Evolutionary conservation across 2,113 vertebrate genomes (phyloP).

Genomic region (Pterophyllum scalare): DNA sequence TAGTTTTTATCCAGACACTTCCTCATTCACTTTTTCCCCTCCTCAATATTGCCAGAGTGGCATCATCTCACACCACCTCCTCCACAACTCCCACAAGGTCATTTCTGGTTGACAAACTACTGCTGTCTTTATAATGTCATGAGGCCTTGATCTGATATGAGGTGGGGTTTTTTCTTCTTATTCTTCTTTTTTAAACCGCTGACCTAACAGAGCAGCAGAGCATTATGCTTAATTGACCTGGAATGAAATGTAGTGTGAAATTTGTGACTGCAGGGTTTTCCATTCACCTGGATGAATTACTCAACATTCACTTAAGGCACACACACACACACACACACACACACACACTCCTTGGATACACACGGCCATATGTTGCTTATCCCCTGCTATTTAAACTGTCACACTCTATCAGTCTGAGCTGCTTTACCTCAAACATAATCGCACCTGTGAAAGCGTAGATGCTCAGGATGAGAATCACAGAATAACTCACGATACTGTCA

Average conservation of each 20-base stretch:
- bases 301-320: constrained; percentile 74
- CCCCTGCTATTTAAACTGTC: constrained; percentile 24
- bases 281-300: constrained; percentile 76
- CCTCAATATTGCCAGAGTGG: constrained; percentile 29
- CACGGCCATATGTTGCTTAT: constrained; percentile 65
- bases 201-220: constrained; percentile 70
- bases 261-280: constrained; percentile 70
- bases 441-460: not conserved
- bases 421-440: constrained; percentile 2
- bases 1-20: constrained; percentile 63
- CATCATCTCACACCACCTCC: constrained; percentile 47
- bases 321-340: constrained; percentile 15
- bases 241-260: constrained; percentile 83
- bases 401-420: constrained; percentile 1
- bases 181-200: constrained; percentile 57
- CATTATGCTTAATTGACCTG: constrained; percentile 80
- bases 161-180: not conserved
- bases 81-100: constrained; percentile 80
- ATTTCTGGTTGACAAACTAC: constrained; percentile 74
- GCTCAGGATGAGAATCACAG: not conserved
- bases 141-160: constrained; percentile 73
- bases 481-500: not conserved
- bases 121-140: constrained; percentile 65
- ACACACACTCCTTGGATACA: constrained; percentile 29
- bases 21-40: constrained; percentile 61